Percentiles rank a stretch among this genome's conserved stretches.
These are phyloP conservation scores for Phalangium opilio DNA, from an alignment of 2,888 invertebrate genomes.

Conservation along the genomic window DNA sequence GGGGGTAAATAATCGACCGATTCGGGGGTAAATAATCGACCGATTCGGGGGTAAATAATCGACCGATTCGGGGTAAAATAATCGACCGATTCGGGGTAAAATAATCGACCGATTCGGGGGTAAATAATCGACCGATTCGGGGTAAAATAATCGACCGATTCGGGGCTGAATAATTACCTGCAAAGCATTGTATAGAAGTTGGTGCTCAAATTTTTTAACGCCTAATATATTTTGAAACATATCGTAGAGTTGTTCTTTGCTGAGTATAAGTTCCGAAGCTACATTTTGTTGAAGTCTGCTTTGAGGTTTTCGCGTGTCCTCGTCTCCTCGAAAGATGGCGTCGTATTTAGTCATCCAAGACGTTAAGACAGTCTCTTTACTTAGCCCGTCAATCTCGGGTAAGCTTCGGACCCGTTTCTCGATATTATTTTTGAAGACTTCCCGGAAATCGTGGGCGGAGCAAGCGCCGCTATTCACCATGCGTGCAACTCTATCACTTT, in stretches of 20 bases:
- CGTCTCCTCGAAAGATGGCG: slow-evolving; percentile 62
- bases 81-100: too few species aligned
- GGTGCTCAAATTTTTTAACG: slow-evolving; percentile 99
- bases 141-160: too few species aligned
- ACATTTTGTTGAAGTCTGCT: slow-evolving; percentile 24
- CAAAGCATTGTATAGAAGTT: slow-evolving; percentile 93
- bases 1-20: too few species aligned
- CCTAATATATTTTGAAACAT: slow-evolving; percentile 99
- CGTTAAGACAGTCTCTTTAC: slow-evolving; percentile 95
- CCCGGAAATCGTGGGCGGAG: slow-evolving; percentile 95
- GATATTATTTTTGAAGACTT: slow-evolving; percentile 94
- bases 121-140: too few species aligned
- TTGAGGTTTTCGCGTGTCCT: slow-evolving; percentile 33
- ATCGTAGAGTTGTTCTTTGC: slow-evolving; percentile 98
- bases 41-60: too few species aligned
- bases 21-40: too few species aligned
- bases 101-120: too few species aligned
- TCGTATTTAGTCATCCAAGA: slow-evolving; percentile 99
- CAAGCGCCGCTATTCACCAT: slow-evolving; percentile 98
- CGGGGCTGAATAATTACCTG: too few species aligned
- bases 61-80: too few species aligned
- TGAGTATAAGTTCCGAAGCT: slow-evolving; percentile 72
- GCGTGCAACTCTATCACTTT: slow-evolving; percentile 85
- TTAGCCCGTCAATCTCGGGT: slow-evolving; percentile 97
- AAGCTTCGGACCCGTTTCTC: slow-evolving; percentile 94